Conservation (phyloP, 2,113 vertebrate species). For the Choloepus hoffmanni region DNA sequence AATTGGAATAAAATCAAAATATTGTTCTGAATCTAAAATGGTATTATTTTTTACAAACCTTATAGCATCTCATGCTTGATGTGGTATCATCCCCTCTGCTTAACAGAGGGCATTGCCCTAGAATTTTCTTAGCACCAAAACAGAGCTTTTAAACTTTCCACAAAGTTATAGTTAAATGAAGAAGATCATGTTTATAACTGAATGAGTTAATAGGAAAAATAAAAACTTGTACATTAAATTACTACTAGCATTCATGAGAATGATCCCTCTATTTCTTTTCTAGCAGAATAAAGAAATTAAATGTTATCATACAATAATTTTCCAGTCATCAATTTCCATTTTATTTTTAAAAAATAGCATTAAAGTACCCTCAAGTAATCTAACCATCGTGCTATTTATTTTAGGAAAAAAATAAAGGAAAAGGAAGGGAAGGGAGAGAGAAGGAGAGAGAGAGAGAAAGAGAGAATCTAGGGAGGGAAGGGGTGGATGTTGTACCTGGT, state of each 20-base stretch:
- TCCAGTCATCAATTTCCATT: not conserved
- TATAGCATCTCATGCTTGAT: not conserved
- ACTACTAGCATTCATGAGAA: not conserved
- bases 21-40: not conserved
- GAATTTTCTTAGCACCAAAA: not conserved
- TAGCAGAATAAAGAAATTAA: constrained; percentile 13
- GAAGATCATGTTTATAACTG: not conserved
- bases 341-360: constrained; percentile 11
- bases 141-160: not conserved
- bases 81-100: not conserved
- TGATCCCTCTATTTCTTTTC: not conserved
- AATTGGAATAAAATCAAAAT: not conserved
- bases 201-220: not conserved
- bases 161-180: not conserved
- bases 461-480: too few species aligned
- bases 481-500: too few species aligned
- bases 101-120: not conserved
- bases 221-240: not conserved
- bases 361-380: not conserved
- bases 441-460: too few species aligned
- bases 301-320: not conserved
- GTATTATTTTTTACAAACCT: not conserved
- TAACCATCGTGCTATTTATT: not conserved
- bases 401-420: not conserved
- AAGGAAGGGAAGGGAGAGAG: too few species aligned